Evolutionary conservation across 2,113 vertebrate genomes (phyloP).

Genomic region (Peromyscus leucopus): DNA sequence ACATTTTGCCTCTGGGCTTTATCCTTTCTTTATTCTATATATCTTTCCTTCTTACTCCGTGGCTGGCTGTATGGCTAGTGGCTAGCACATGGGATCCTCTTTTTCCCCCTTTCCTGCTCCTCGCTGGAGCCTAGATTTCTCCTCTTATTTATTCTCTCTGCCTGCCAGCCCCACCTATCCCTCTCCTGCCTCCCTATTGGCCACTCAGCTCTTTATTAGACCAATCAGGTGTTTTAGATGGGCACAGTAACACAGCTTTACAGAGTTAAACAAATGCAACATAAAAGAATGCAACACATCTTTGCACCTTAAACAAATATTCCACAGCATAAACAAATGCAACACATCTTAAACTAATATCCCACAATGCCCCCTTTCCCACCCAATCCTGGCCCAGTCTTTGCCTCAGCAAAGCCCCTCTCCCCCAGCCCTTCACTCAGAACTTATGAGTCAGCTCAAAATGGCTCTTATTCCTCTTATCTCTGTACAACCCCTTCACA

Average conservation of each 20-base stretch:
- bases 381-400: background rate
- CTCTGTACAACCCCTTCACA: background rate
- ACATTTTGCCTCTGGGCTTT: no score
- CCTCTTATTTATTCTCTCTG: background rate
- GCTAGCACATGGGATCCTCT: no score
- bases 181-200: background rate
- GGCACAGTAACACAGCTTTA: background rate
- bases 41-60: background rate
- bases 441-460: background rate
- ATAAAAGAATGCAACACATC: background rate
- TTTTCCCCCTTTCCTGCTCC: no score
- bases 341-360: background rate
- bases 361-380: no score
- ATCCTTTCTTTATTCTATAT: no score
- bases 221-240: background rate
- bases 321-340: background rate
- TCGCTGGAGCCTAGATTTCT: no score
- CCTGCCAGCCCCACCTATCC: background rate
- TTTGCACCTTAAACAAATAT: background rate
- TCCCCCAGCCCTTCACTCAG: background rate
- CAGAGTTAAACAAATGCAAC: background rate
- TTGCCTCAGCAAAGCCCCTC: background rate
- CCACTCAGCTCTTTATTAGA: background rate
- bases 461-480: background rate
- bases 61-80: background rate